Base-by-base conservation (phyloP, 2,888 invertebrate genomes). In the Sarcophaga rosellei region DNA sequence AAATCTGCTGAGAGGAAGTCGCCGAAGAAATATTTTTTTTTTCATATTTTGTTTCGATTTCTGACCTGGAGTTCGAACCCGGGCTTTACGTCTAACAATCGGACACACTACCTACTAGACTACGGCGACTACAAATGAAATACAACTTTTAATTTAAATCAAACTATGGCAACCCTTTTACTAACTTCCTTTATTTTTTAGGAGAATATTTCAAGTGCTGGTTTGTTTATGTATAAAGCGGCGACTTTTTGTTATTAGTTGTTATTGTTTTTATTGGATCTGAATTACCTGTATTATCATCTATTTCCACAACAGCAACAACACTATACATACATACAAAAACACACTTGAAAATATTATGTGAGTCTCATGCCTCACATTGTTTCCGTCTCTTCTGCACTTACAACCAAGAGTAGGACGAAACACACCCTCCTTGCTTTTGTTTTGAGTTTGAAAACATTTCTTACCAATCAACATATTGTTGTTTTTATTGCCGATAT, bases 271-370 rank as follows among this genome's bases (percentile, higher is more conserved):
- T 69, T 74, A 70, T 74, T 78, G 44, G 47, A 35, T 68, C 75
- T 68, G 45, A 15, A 63, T 81, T 86, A 86, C 86, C 86, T 86
- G 84, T 84, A 65, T 53, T 65, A 35, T 63, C 61, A 8, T 63
- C 61, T 73, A 61, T 59, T 76, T 12, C 20, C 63, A 81, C 8
- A 10, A 35, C 35, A 10, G 35, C 35, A 35, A 35, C 35, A 35
- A 35, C 35, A 35, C 10, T 10, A 10, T 10, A 35, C 35, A 2
- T 35, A 35, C 2, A 35, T 35, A 35, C 35, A 35, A 35, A 35
- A 35, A 35, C 2, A 35, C 35, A 35, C 75, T 81, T 76, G 20
- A 65, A 76, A 81, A 70, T 57, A 57, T 57, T 35, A 35, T 35
- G 35, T 35, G 35, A 35, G 35, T 35, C 35, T 35, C 8, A 35